Evolutionary conservation across 2,113 vertebrate genomes (phyloP).

Genomic region (Amia ocellicauda): DNA sequence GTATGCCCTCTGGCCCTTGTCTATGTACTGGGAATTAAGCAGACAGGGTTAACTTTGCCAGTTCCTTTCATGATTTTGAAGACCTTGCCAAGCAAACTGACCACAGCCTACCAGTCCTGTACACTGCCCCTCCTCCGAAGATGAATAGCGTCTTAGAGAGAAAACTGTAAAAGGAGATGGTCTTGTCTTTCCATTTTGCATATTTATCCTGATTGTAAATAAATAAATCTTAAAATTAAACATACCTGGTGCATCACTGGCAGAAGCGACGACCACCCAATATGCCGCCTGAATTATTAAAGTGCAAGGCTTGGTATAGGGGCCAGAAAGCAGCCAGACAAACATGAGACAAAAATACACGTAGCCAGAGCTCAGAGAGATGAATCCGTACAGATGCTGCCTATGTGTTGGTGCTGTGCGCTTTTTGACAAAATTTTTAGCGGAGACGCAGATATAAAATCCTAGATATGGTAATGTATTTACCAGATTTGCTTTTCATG

Average conservation of each 20-base stretch:
- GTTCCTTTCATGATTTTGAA: conserved; percentile 35
- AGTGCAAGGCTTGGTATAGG: conserved; percentile 31
- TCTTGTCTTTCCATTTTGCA: conserved; percentile 59
- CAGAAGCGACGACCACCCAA: conserved; percentile 53
- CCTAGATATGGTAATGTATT: too few species aligned
- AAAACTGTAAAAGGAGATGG: conserved; percentile 47
- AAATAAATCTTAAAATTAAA: conserved; percentile 65
- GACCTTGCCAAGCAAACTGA: conserved; percentile 39
- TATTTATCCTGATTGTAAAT: conserved; percentile 63
- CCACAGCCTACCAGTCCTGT: conserved; percentile 51
- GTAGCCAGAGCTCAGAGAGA: neutral
- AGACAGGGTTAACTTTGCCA: conserved; percentile 22
- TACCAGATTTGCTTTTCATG: too few species aligned
- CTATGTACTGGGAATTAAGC: neutral
- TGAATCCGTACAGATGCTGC: too few species aligned
- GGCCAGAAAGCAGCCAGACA: conserved; percentile 37
- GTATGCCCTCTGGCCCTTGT: conserved; percentile 17
- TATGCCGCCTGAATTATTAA: conserved; percentile 36
- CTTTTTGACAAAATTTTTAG: too few species aligned
- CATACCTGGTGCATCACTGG: conserved; percentile 55
- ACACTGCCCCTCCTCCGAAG: conserved; percentile 9
- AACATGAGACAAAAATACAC: conserved; percentile 40
- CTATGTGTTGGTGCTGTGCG: too few species aligned
- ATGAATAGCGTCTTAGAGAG: conserved; percentile 62
- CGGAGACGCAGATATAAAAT: too few species aligned